Evolutionary conservation across 1,140 invertebrate species (phyloP).

Genomic region (Cheumatopsyche charites): DNA sequence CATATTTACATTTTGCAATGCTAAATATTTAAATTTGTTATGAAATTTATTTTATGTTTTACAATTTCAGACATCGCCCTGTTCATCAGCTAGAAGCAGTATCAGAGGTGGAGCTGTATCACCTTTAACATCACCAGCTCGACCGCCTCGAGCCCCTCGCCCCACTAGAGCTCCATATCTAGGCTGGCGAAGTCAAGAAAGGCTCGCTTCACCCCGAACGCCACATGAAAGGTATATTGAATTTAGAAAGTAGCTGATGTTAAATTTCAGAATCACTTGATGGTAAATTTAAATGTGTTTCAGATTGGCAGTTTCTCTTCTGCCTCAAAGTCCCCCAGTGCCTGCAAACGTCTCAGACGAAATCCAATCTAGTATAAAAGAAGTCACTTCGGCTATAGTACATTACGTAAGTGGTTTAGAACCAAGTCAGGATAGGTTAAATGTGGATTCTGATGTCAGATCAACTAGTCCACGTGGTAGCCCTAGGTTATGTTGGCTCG

Average conservation of each 20-base stretch:
- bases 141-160: constrained; percentile 54
- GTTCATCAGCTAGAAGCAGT: constrained; percentile 64
- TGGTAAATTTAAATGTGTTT: constrained; percentile 27
- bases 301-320: constrained; percentile 70
- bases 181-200: constrained; percentile 88
- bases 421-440: constrained; percentile 57
- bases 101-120: constrained; percentile 56
- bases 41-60: not conserved
- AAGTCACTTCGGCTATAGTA: constrained; percentile 91
- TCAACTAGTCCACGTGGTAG: constrained; percentile 58
- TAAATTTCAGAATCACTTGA: not conserved
- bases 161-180: constrained; percentile 81
- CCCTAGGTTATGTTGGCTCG: constrained; percentile 80
- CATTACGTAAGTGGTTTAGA: constrained; percentile 85
- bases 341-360: constrained; percentile 69
- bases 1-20: too few relatives aligned
- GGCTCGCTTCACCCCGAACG: constrained; percentile 75
- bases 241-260: not conserved
- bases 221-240: constrained; percentile 74
- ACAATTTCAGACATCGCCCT: constrained; percentile 62
- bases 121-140: constrained; percentile 56
- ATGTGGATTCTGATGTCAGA: constrained; percentile 51
- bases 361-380: constrained; percentile 88
- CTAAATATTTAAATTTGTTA: not conserved
- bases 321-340: constrained; percentile 58